Base-by-base conservation (phyloP, 2,888 invertebrate species). In the Carabus problematicus region DNA sequence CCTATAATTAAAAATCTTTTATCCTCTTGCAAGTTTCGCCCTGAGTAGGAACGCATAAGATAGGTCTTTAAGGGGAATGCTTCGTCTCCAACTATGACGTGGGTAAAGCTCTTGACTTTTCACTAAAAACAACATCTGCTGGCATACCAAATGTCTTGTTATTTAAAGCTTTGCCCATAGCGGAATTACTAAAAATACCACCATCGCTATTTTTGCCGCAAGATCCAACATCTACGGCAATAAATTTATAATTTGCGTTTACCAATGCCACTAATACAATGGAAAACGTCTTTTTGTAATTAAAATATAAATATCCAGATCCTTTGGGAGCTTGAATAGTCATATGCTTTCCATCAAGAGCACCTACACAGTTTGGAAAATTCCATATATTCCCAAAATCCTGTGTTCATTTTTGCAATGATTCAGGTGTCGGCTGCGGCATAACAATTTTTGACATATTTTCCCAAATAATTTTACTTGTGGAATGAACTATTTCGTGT, bases 251-350 rank as follows among this genome's bases (percentile, higher is more conserved):
- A 12, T 19, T 4, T 8, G 55, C 55, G 18, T 55, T 19, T 7
- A 11, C 12, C 11, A 55, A 8, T 19, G 55, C 55, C 8, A 55
- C 7, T n/a, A 55, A 19, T 4, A 55, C 55, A 55, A 55, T 55
- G 12, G 14, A 14, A 11, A 19, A 55, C 6, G 55, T 55, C 11
- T 56, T 54, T 39, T 56, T 56, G 8, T 56, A 56, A 39, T 56
- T 56, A 19, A 19, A 56, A 56, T 18, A 56, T 9, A 18, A 29
- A 6, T 9, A 39, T 2, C 19, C 56, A 11, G 18, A 6, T 2
- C 9, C 11, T n/a, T 2, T 3, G 4, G 56, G 56, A 56, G 56
- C 56, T 56, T 2, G 1, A 11, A 18, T 18, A 9, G 12, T 12
- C 2, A 56, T 9, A 8, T 56, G 56, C 19, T 56, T 19, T 3